Evolutionary conservation across 2,888 invertebrate genomes (phyloP).

Genomic region (Phaonia tiefii): DNA sequence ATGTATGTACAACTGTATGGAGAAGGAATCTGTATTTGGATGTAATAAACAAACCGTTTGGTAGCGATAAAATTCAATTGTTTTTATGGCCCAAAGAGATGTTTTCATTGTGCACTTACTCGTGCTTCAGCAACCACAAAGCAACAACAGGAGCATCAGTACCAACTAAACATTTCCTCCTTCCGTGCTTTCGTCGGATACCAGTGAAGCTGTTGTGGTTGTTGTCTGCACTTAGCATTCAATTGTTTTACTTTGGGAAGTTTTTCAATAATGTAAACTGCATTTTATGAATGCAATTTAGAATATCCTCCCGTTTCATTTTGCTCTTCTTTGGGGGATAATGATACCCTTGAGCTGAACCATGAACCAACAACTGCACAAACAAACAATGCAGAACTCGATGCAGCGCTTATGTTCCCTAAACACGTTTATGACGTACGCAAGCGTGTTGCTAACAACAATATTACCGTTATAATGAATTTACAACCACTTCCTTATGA

Average conservation of each 20-base stretch:
- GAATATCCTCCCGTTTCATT: slow-evolving; percentile 37
- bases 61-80: slow-evolving; percentile 59
- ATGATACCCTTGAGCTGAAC: slow-evolving; percentile 51
- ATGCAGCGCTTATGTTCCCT: slow-evolving; percentile 28
- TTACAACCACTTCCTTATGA: slow-evolving; percentile 52
- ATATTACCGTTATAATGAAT: slow-evolving; percentile 57
- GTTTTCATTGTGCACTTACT: slow-evolving; percentile 39
- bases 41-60: slow-evolving; percentile 53
- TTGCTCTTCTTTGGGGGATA: slow-evolving; percentile 50
- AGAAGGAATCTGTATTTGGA: slow-evolving; percentile 37
- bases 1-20: no score
- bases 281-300: slow-evolving; percentile 62
- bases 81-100: slow-evolving; percentile 59
- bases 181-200: no score
- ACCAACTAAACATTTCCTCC: no score
- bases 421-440: slow-evolving; percentile 43
- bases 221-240: slow-evolving; percentile 46
- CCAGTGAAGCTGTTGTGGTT: not conserved
- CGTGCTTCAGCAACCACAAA: not conserved
- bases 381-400: not conserved
- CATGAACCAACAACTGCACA: slow-evolving; percentile 40
- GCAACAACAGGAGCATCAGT: slow-evolving; percentile 1
- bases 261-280: slow-evolving; percentile 48
- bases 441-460: slow-evolving; percentile 52
- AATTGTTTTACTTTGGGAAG: slow-evolving; percentile 56